Conservation (phyloP, 2,113 vertebrate species). For the Heterochromis multidens region DNA sequence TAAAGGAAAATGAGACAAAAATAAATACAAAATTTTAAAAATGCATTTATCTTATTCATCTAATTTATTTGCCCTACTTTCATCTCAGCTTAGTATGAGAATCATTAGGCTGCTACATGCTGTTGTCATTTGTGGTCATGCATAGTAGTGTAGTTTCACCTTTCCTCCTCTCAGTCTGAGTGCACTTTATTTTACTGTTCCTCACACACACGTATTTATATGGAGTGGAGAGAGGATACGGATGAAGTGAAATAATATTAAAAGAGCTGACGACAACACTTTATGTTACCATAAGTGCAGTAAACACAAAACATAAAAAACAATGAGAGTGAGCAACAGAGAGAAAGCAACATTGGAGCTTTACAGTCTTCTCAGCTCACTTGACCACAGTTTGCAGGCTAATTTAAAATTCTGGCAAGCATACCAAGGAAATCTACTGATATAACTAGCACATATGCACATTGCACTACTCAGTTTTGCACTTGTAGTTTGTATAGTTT, state of each 20-base stretch:
- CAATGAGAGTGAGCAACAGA: not conserved
- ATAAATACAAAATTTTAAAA: not conserved
- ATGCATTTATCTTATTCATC: not conserved
- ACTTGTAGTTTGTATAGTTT: too few relatives aligned
- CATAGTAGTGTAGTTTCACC: not conserved
- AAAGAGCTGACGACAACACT: not conserved
- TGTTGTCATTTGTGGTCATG: not conserved
- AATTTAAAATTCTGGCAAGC: not conserved
- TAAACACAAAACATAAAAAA: not conserved
- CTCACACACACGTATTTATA: not conserved
- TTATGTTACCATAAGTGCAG: not conserved
- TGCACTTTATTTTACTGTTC: not conserved
- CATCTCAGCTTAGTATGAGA: not conserved
- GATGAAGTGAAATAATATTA: not conserved
- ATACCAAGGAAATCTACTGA: not conserved
- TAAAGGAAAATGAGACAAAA: not conserved
- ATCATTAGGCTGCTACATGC: too few relatives aligned
- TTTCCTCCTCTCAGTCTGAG: not conserved
- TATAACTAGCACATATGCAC: too few relatives aligned
- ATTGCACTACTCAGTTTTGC: too few relatives aligned
- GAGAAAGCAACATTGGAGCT: not conserved
- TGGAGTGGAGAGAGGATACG: not conserved
- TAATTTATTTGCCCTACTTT: not conserved
- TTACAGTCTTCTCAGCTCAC: not conserved
- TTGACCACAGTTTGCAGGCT: not conserved